Evolutionary conservation across 1,140 invertebrate genomes (phyloP), one percentile per base, ranked within the genome.

Genomic region (Orussus abietinus): DNA sequence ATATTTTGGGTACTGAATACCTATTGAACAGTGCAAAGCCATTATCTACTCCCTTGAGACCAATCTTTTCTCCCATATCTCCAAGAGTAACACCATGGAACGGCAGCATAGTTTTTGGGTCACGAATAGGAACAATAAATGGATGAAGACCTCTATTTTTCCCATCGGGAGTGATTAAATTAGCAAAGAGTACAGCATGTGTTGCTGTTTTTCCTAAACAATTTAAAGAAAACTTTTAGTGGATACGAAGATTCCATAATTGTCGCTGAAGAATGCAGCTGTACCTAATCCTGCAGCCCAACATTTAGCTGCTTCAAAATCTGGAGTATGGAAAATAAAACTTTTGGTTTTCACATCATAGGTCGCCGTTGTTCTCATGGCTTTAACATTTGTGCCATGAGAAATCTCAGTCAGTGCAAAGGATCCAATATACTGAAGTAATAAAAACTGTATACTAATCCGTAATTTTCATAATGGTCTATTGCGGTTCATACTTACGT

Each of bases 221-320:
- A 21, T 33, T 42, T 5, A 21, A 19, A 20, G 20, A 11, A 20
- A 22, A 21, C 13, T 22, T 21, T 10, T 15, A 11, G 18, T 13
- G 2, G 10, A 33, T 29, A 10, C 18, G 11, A 11, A 26, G 5
- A 36, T 36, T 18, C 9, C 15, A 10, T 17, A 5, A 6, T 7
- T 28, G 13, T 21, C 1, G 21, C n/a, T 17, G 9, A 12, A 19
- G n/a, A 31, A 14, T 13, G 4, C 30, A 46, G 42, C 72, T n/a
- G n/a, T 77, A 83, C 90, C 88, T 72, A 95, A 76, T 74, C 88
- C 89, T 53, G 91, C 92, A 55, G 86, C 79, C 94, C 94, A 98
- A 72, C 90, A 93, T 78, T 98, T 98, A 29, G 90, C 89, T 15
- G 92, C 90, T 71, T 95, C 85, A 75, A 96, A 90, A 69, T 93